A percentile compares a stretch with the other conserved stretches of the same genome.
Evolutionary conservation across 1,140 invertebrate species (phyloP).

Genomic region (Panagrolaimus sp.): DNA sequence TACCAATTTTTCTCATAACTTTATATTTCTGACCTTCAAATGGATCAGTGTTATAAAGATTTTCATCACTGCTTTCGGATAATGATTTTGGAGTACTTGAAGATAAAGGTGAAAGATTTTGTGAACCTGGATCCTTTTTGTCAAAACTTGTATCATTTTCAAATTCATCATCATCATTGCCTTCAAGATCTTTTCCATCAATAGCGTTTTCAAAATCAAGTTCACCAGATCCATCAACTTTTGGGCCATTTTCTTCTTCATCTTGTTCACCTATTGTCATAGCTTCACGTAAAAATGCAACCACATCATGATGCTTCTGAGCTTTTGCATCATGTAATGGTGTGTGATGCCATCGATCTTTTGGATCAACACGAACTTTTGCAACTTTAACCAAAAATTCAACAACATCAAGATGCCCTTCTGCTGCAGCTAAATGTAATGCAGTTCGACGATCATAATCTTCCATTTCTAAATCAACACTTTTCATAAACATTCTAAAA

Average conservation of each 20-base stretch:
- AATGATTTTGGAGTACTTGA: no score
- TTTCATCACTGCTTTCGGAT: no score
- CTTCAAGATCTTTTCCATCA: no score
- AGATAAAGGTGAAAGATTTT: no score
- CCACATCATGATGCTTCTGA: conserved; percentile 25
- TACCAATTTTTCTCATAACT: no score
- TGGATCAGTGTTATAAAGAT: no score
- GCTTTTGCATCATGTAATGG: conserved; percentile 32
- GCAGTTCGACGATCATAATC: conserved; percentile 36
- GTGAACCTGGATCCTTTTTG: no score
- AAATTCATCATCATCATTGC: no score
- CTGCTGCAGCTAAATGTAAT: conserved; percentile 37
- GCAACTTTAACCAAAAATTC: conserved; percentile 73
- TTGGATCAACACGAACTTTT: conserved; percentile 66
- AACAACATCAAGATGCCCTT: conserved; percentile 81
- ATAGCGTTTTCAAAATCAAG: no score
- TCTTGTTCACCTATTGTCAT: conserved; percentile 28
- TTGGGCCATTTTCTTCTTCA: background rate
- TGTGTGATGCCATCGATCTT: conserved; percentile 64
- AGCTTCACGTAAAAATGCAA: conserved; percentile 35
- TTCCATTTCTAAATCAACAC: conserved; percentile 46
- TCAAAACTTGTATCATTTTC: no score
- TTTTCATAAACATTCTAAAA: conserved; percentile 48
- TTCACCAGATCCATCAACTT: no score
- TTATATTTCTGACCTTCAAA: no score